A percentile compares a stretch with the other conserved stretches of the same genome.
Conservation (phyloP, 2,113 vertebrate species). For the Tachycineta bicolor region DNA sequence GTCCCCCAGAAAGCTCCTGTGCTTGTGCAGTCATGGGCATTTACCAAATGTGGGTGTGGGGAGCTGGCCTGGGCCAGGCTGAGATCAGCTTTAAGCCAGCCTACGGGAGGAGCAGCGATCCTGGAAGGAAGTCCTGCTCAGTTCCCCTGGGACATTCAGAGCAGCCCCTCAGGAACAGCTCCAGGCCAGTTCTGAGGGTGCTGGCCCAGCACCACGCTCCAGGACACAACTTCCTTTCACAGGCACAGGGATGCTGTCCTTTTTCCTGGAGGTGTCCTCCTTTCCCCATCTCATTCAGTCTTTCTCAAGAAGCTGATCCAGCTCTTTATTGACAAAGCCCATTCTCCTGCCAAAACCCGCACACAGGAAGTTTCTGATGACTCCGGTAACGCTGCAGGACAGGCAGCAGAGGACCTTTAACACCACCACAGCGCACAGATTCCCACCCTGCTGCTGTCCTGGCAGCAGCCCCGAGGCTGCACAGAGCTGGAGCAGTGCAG, state of each 20-base stretch:
- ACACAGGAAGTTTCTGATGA: neutral
- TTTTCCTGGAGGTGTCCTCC: neutral
- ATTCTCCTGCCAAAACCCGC: neutral
- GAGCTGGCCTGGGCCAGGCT: neutral
- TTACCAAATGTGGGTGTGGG: neutral
- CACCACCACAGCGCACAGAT: neutral
- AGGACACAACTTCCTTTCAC: neutral
- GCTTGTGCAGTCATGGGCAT: neutral
- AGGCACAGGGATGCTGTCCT: neutral
- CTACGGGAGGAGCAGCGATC: neutral
- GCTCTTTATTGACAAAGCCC: neutral
- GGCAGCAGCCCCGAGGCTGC: neutral
- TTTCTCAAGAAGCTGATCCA: neutral
- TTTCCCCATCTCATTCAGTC: neutral
- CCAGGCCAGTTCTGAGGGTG: rapidly evolving
- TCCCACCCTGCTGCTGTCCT: neutral
- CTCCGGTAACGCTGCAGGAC: neutral
- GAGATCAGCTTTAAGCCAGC: neutral
- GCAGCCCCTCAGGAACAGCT: neutral
- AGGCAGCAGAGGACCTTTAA: neutral
- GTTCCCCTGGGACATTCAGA: neutral
- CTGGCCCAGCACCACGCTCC: rapidly evolving
- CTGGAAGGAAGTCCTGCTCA: neutral
- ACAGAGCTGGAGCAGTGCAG: neutral
- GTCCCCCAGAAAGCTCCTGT: neutral